Evolutionary conservation across 2,797 vertebrate species (phyloP).

Genomic region (Falco naumanni): DNA sequence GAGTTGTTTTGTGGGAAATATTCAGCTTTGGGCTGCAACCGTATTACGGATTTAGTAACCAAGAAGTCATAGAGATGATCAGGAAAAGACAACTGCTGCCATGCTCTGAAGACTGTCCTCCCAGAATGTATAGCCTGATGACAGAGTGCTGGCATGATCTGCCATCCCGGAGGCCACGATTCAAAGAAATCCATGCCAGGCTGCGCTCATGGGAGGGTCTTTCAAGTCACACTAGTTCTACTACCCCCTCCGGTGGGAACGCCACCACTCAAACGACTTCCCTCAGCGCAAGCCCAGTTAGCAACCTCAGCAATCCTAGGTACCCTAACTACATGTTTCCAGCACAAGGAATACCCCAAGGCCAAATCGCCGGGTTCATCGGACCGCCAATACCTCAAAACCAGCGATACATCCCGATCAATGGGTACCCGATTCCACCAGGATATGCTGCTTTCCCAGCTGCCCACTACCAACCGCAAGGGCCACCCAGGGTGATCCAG

Average conservation of each 20-base stretch:
- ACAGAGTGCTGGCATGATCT: constrained; percentile 98
- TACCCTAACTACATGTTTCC: constrained; percentile 94
- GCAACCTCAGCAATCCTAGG: constrained; percentile 94
- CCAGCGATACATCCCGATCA: constrained; percentile 95
- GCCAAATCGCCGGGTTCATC: constrained; percentile 88
- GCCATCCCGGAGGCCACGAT: constrained; percentile 89
- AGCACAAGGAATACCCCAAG: constrained; percentile 85
- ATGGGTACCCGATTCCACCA: constrained; percentile 93
- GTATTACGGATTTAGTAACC: constrained; percentile 96
- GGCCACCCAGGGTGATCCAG: constrained; percentile 88
- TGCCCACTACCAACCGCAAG: constrained; percentile 87
- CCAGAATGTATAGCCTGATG: constrained; percentile 94
- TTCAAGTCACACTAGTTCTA: constrained; percentile 95
- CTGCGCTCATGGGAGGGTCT: constrained; percentile 95
- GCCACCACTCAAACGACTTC: constrained; percentile 99
- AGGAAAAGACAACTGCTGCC: constrained; percentile 94
- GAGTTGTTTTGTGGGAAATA: constrained; percentile 97
- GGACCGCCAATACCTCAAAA: constrained; percentile 86
- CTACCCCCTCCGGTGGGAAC: constrained; percentile 94
- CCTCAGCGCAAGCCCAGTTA: constrained; percentile 95
- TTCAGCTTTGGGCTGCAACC: constrained; percentile 99
- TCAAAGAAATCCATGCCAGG: constrained; percentile 92
- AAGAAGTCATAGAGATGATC: constrained; percentile 99
- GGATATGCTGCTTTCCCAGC: constrained; percentile 94
- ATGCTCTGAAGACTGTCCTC: constrained; percentile 96